Percentiles rank a stretch among this genome's conserved stretches.
Evolutionary conservation across 2,888 invertebrate genomes (phyloP).

Genomic region (Thereva unica): DNA sequence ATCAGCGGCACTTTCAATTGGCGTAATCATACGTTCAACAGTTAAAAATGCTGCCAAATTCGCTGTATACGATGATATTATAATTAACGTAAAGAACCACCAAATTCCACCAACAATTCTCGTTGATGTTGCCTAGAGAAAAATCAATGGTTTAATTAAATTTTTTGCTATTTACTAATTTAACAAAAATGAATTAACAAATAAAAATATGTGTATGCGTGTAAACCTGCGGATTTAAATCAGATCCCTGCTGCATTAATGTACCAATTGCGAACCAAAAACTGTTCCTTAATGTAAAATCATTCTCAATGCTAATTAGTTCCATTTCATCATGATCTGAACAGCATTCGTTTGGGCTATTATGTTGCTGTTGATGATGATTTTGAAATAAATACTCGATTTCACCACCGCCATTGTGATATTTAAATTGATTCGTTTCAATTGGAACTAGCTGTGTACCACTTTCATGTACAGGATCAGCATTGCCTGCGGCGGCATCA

Average conservation of each 20-base stretch:
- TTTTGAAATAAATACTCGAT: background rate
- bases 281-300: conserved; percentile 84
- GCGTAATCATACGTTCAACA: conserved; percentile 93
- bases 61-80: conserved; percentile 97
- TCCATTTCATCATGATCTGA: conserved; percentile 46
- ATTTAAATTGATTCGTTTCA: too few relatives aligned
- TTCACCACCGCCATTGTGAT: too few relatives aligned
- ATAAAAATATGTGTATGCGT: background rate
- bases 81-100: conserved; percentile 99
- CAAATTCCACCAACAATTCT: conserved; percentile 95
- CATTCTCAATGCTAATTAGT: conserved; percentile 66
- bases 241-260: conserved; percentile 90
- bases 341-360: conserved; percentile 32
- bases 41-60: conserved; percentile 94
- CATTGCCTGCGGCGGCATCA: background rate
- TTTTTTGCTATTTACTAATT: background rate
- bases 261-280: conserved; percentile 98
- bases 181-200: conserved; percentile 3
- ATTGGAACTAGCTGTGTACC: too few relatives aligned
- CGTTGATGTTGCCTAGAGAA: conserved; percentile 80
- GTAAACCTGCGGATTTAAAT: conserved; percentile 84
- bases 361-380: background rate
- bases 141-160: background rate
- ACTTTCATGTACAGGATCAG: too few relatives aligned
- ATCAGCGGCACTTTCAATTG: conserved; percentile 95